Evolutionary conservation across 1,140 invertebrate species (phyloP).

Genomic region (Cyclargus thomasi): DNA sequence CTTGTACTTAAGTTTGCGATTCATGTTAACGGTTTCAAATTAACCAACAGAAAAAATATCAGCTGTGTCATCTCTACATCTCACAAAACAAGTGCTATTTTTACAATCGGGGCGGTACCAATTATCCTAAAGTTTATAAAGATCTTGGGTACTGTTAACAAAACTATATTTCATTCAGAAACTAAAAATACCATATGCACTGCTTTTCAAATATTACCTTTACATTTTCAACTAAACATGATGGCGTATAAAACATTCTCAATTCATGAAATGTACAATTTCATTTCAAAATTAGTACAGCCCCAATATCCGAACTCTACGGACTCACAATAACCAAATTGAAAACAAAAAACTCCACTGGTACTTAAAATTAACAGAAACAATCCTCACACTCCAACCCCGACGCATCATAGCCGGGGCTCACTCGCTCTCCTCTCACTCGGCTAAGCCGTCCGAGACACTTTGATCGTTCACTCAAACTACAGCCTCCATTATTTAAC

Average conservation of each 20-base stretch:
- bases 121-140: not conserved
- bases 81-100: not conserved
- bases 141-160: not conserved
- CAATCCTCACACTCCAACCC: constrained; percentile 7
- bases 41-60: not conserved
- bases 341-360: constrained; percentile 19
- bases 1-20: not conserved
- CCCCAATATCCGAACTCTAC: not conserved
- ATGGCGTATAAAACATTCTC: too few species aligned
- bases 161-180: not conserved
- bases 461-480: constrained; percentile 23
- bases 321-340: not conserved
- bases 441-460: constrained; percentile 32
- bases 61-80: not conserved
- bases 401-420: constrained; percentile 23
- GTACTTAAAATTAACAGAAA: constrained; percentile 11
- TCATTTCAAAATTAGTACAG: not conserved
- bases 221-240: not conserved
- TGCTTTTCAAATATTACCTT: not conserved
- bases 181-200: too few species aligned
- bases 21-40: not conserved
- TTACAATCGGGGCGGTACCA: not conserved
- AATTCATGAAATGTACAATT: too few species aligned
- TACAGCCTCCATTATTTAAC: constrained; percentile 38
- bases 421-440: constrained; percentile 20